Conservation (phyloP, 2,113 vertebrate species). For the Syngnathus scovelli region DNA sequence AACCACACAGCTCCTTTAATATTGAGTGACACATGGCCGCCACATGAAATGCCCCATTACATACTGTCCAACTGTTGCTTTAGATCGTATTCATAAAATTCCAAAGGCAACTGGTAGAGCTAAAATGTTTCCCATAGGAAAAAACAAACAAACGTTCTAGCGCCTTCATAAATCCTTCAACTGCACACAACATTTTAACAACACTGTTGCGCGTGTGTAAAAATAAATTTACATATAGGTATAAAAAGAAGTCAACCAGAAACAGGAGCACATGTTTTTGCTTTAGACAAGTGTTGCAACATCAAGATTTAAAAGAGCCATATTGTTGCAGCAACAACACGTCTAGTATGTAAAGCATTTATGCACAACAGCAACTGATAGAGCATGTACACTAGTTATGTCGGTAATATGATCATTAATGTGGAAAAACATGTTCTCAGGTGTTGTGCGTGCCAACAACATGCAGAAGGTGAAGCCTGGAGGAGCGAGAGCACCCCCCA, state of each 20-base stretch:
- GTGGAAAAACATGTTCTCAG: neutral
- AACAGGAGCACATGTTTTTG: neutral
- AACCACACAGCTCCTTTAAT: constrained; percentile 62
- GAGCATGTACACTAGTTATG: neutral
- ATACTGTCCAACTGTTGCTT: constrained; percentile 58
- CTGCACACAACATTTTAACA: neutral
- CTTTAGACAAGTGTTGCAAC: no score
- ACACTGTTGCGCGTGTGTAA: neutral
- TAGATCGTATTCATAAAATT: constrained; percentile 19
- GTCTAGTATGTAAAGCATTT: neutral
- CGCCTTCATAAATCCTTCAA: neutral
- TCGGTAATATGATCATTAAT: neutral
- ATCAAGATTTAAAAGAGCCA: no score
- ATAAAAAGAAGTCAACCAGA: neutral
- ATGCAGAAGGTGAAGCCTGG: constrained; percentile 23
- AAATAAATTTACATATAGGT: neutral
- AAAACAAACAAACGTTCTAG: neutral
- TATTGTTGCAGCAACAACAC: neutral
- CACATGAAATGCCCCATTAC: constrained; percentile 53
- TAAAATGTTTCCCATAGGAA: neutral
- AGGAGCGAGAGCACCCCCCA: constrained; percentile 19
- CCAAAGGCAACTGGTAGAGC: constrained; percentile 29
- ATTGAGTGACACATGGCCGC: constrained; percentile 50
- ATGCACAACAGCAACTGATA: neutral
- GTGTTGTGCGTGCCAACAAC: constrained; percentile 46